These are phyloP conservation scores for Lasioglossum baleicum DNA, from an alignment of 1,140 invertebrate genomes.

Conservation along the genomic window DNA sequence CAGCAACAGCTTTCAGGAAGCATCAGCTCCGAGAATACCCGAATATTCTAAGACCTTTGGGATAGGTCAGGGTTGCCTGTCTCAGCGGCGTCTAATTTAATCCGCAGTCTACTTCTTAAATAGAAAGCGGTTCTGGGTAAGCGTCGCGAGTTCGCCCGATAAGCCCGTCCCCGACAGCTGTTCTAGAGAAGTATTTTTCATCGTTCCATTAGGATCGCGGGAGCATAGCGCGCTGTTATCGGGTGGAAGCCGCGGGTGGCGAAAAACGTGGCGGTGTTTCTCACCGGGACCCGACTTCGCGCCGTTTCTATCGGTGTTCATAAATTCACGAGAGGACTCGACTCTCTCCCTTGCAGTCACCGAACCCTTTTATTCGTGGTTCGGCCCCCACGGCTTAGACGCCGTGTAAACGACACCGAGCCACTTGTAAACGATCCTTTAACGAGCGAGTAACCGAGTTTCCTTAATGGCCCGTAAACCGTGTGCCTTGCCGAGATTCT, in stretches of 20 bases:
- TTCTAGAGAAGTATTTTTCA: too few species aligned
- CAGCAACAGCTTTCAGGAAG: too few species aligned
- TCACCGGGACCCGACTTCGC: neutral
- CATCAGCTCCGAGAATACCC: too few species aligned
- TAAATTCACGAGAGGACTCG: constrained; percentile 6
- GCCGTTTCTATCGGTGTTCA: constrained; percentile 1
- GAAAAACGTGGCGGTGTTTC: neutral
- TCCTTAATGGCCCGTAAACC: constrained; percentile 32
- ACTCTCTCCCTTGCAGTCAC: too few species aligned
- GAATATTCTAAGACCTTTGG: too few species aligned
- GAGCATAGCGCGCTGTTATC: neutral
- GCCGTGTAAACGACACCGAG: constrained; percentile 23
- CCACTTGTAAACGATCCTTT: constrained; percentile 31
- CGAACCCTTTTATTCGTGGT: neutral
- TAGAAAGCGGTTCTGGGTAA: too few species aligned
- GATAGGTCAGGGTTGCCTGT: too few species aligned
- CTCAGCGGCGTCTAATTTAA: too few species aligned
- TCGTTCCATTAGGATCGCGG: too few species aligned
- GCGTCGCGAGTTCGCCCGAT: too few species aligned
- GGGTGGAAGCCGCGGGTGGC: neutral
- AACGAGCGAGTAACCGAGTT: constrained; percentile 26
- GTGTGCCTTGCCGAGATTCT: neutral
- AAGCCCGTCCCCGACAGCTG: too few species aligned
- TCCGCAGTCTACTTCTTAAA: too few species aligned
- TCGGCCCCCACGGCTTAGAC: constrained; percentile 12